Evolutionary conservation across 2,797 vertebrate species (phyloP).

Genomic region (Takifugu ocellatus): DNA sequence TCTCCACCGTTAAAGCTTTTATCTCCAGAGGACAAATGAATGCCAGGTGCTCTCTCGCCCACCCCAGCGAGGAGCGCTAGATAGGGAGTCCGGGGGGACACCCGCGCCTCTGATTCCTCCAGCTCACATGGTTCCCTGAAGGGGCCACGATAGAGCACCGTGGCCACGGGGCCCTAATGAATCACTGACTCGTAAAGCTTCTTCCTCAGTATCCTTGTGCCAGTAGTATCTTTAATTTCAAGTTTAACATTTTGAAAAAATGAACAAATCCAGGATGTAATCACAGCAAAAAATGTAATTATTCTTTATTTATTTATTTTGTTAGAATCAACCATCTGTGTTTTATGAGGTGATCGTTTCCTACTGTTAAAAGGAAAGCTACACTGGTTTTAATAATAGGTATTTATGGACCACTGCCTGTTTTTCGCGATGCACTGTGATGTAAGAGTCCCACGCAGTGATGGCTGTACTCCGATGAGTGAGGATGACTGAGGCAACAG

Average conservation of each 20-base stretch:
- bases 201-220: slow-evolving; percentile 2
- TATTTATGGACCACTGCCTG: neutral
- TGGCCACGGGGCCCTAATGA: slow-evolving; percentile 36
- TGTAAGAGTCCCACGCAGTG: slow-evolving; percentile 13
- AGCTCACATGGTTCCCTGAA: neutral
- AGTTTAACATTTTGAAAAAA: neutral
- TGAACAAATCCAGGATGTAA: too few species aligned
- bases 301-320: too few species aligned
- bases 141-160: slow-evolving; percentile 37
- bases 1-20: slow-evolving; percentile 29
- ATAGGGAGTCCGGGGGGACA: slow-evolving; percentile 45
- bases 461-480: slow-evolving; percentile 9
- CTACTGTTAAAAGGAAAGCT: too few species aligned
- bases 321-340: too few species aligned
- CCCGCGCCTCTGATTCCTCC: slow-evolving; percentile 1
- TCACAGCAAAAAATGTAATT: too few species aligned
- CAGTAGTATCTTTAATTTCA: neutral
- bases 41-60: slow-evolving; percentile 62
- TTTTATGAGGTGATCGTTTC: too few species aligned
- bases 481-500: slow-evolving; percentile 38
- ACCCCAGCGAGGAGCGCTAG: slow-evolving; percentile 41
- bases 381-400: neutral
- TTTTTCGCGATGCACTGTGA: neutral
- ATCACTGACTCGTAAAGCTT: slow-evolving; percentile 41
- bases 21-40: slow-evolving; percentile 56